These are phyloP conservation scores for Drosophila kanapiae DNA, from an alignment of 1,140 invertebrate genomes.

Conservation along the genomic window DNA sequence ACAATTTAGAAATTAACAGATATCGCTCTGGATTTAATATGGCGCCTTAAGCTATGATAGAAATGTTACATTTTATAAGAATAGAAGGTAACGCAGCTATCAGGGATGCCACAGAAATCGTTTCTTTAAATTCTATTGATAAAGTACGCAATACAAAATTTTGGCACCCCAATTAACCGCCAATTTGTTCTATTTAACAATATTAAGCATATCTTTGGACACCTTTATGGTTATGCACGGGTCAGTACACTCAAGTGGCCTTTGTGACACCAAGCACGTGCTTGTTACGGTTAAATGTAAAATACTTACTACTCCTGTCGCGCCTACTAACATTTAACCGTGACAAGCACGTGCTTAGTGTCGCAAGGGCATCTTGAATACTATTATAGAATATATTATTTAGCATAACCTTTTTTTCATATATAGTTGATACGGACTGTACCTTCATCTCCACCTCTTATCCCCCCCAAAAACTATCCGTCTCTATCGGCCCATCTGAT, in stretches of 20 bases:
- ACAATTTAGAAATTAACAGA: not conserved
- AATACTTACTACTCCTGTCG: no score
- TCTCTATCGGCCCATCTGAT: conserved; percentile 6
- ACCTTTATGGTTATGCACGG: not conserved
- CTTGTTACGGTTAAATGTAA: no score
- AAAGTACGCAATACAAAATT: not conserved
- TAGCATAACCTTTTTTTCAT: not conserved
- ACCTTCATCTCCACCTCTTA: not conserved
- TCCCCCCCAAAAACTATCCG: conserved; percentile 1
- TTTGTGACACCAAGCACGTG: no score
- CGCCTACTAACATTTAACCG: no score
- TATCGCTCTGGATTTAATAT: not conserved
- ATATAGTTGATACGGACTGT: not conserved
- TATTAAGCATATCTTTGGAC: not conserved
- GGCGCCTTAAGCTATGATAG: not conserved
- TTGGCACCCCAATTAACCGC: not conserved
- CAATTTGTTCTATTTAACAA: not conserved
- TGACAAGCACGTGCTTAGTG: no score
- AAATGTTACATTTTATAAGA: not conserved
- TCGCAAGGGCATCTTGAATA: no score
- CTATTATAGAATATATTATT: not conserved
- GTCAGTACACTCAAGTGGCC: no score
- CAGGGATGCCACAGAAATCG: not conserved
- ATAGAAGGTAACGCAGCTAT: no score
- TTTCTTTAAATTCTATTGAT: no score